These are phyloP conservation scores for Zaprionus bogoriensis DNA, from an alignment of 2,888 invertebrate species.

Conservation along the genomic window DNA sequence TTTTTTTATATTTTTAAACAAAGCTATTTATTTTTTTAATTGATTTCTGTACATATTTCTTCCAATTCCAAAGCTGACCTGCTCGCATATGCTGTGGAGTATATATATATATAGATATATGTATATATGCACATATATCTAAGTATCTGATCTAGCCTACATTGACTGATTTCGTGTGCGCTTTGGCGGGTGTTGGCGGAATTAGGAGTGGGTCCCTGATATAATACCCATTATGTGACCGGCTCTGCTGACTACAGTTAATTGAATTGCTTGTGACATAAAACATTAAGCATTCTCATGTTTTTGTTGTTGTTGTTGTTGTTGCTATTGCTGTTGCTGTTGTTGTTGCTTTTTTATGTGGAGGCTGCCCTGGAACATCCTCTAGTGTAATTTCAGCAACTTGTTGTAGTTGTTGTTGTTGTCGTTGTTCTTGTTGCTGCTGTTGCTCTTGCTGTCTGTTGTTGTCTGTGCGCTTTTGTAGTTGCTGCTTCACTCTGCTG, in stretches of 20 bases:
- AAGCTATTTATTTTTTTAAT: no score
- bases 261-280: constrained; percentile 56
- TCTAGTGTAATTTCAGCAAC: constrained; percentile 44
- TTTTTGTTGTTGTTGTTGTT: not conserved
- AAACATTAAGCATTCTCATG: constrained; percentile 44
- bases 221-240: constrained; percentile 23
- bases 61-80: no score
- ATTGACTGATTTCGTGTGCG: no score
- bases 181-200: not conserved
- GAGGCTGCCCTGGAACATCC: constrained; percentile 22
- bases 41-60: no score
- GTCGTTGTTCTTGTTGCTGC: not conserved
- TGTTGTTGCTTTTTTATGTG: constrained; percentile 5
- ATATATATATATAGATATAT: not conserved
- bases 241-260: constrained; percentile 40
- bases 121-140: not conserved
- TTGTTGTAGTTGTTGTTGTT: constrained; percentile 26
- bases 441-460: constrained; percentile 27
- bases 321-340: not conserved
- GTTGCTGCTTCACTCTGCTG: constrained; percentile 23
- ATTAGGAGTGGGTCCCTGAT: constrained; percentile 9
- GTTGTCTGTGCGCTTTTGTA: constrained; percentile 16
- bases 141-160: no score
- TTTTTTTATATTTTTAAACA: no score
- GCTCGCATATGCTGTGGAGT: no score